Conservation (phyloP, 2,797 vertebrate species). For the Propithecus deckenii region DNA sequence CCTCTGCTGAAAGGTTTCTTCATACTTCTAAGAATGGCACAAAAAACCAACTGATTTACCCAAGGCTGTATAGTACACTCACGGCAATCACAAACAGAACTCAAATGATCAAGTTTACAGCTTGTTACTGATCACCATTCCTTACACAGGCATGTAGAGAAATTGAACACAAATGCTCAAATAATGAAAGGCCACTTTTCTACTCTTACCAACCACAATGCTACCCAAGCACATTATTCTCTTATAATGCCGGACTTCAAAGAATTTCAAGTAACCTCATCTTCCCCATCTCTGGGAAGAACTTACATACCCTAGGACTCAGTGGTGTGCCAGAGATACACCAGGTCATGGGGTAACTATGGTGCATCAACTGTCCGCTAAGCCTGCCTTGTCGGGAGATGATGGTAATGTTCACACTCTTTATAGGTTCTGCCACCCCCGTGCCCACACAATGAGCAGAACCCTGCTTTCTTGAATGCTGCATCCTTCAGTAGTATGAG, state of each 20-base stretch:
- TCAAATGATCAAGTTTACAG: neutral
- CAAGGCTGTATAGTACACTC: neutral
- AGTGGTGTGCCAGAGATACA: neutral
- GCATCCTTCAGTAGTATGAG: neutral
- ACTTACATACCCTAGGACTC: neutral
- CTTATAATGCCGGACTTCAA: neutral
- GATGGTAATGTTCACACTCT: neutral
- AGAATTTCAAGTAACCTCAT: neutral
- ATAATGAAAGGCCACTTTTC: neutral
- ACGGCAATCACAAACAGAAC: neutral
- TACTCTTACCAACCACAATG: neutral
- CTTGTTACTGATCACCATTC: neutral
- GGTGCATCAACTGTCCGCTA: neutral
- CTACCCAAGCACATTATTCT: neutral
- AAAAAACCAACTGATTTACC: neutral
- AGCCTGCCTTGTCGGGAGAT: neutral
- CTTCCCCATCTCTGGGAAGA: neutral
- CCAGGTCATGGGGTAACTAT: neutral
- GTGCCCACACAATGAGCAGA: neutral
- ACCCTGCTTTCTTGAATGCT: neutral
- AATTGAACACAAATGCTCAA: neutral
- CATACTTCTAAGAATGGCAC: slow-evolving; percentile 13
- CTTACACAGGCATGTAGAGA: neutral
- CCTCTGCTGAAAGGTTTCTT: neutral
- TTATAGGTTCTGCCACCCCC: neutral